A percentile compares a stretch with the other conserved stretches of the same genome.
These are phyloP conservation scores for Micrasema longulum DNA, from an alignment of 1,140 invertebrate genomes.

Conservation along the genomic window DNA sequence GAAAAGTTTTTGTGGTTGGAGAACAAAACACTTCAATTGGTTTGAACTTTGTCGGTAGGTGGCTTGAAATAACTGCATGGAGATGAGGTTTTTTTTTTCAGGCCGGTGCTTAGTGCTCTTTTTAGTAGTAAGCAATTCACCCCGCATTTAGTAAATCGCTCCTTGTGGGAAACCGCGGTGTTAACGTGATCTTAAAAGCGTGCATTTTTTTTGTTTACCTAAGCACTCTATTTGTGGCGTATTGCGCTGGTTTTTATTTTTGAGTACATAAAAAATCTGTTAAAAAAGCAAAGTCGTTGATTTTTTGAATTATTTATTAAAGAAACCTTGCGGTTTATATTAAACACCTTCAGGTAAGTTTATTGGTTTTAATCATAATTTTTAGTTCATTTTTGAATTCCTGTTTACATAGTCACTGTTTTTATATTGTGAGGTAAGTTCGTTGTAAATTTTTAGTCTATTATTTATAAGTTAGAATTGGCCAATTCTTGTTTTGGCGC, in stretches of 20 bases:
- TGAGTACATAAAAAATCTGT: no score
- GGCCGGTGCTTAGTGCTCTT: background rate
- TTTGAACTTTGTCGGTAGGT: background rate
- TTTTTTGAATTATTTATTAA: no score
- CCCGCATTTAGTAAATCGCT: slow-evolving; percentile 3
- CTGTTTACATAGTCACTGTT: no score
- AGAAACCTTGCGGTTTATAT: no score
- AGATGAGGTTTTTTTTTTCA: background rate
- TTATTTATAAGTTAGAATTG: no score
- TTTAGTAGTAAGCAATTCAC: background rate
- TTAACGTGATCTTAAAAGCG: slow-evolving; percentile 4
- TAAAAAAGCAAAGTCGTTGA: no score
- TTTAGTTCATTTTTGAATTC: no score
- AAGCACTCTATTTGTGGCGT: slow-evolving; percentile 13
- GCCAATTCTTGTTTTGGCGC: no score
- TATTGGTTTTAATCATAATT: no score
- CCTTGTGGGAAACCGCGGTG: background rate
- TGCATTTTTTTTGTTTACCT: slow-evolving; percentile 2
- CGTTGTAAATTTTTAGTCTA: no score
- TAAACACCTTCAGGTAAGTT: no score
- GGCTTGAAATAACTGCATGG: background rate
- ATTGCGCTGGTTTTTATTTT: background rate
- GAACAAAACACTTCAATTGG: background rate
- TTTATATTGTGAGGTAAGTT: no score
- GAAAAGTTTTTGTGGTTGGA: background rate